Evolutionary conservation across 2,797 vertebrate genomes (phyloP).

Genomic region (Myotis vivesi): DNA sequence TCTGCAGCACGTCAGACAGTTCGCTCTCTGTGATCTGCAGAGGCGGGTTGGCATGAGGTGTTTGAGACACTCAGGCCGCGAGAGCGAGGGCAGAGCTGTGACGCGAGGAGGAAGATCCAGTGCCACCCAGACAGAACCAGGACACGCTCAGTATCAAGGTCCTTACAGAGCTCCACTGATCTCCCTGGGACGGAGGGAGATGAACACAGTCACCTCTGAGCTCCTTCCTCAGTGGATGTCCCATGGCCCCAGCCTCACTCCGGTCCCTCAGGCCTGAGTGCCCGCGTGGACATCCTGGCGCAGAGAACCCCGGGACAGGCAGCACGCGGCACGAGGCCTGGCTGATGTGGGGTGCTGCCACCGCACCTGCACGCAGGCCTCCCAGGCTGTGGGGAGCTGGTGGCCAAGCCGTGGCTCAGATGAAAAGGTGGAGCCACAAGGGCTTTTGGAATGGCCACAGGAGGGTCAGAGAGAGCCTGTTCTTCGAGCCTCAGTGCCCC

Average conservation of each 20-base stretch:
- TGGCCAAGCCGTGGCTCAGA: background rate
- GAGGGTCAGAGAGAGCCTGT: too few relatives aligned
- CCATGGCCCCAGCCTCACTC: too few relatives aligned
- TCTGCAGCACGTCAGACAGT: background rate
- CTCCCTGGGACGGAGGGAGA: background rate
- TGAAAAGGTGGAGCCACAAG: background rate
- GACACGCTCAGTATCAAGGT: background rate
- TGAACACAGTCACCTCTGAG: too few relatives aligned
- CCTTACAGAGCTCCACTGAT: background rate
- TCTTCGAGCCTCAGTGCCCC: background rate
- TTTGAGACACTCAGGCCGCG: background rate
- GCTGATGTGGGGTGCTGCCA: accelerated
- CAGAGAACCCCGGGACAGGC: background rate
- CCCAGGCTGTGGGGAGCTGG: background rate
- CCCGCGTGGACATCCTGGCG: background rate
- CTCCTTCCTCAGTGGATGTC: too few relatives aligned
- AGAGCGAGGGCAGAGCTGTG: background rate
- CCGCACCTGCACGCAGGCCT: background rate
- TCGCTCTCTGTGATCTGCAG: too few relatives aligned
- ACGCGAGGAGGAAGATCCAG: background rate
- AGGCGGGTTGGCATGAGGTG: accelerated
- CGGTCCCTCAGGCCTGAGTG: too few relatives aligned
- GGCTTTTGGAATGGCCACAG: background rate
- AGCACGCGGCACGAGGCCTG: background rate
- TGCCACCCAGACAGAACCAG: too few relatives aligned